Conservation (phyloP, 2,797 vertebrate genomes). For the Clarias laeviceps region DNA sequence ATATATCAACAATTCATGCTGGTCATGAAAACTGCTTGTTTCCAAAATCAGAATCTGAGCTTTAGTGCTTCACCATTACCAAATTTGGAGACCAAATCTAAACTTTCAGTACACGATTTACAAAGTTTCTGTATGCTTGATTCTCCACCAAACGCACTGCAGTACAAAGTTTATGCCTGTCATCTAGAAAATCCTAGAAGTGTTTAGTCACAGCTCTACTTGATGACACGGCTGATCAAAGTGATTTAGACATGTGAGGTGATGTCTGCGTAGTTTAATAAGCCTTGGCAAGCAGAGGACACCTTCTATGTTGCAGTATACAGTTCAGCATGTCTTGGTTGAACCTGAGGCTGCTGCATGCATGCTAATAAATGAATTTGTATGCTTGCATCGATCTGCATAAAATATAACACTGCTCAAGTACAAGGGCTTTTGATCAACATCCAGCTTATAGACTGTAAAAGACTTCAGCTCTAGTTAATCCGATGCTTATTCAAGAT, state of each 20-base stretch:
- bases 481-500: not conserved
- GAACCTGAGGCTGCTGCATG: conserved; percentile 28
- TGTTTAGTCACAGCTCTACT: conserved; percentile 62
- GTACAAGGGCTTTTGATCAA: conserved; percentile 44
- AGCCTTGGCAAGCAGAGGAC: conserved; percentile 71
- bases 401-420: conserved; percentile 47
- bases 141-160: not conserved
- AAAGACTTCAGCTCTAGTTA: conserved; percentile 14
- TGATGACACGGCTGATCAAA: conserved; percentile 72
- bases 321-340: conserved; percentile 40
- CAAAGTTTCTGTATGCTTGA: not conserved
- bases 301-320: conserved; percentile 73
- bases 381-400: conserved; percentile 45
- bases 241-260: conserved; percentile 63
- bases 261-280: conserved; percentile 65
- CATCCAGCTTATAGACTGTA: conserved; percentile 12
- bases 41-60: not conserved
- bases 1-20: not conserved
- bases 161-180: conserved; percentile 16
- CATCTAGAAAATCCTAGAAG: conserved; percentile 34
- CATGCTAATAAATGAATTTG: conserved; percentile 58
- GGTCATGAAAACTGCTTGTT: not conserved
- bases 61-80: not conserved
- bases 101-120: not conserved
- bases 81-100: not conserved